These are phyloP conservation scores for Poeciliopsis infans DNA, from an alignment of 2,797 vertebrate species.

Conservation along the genomic window DNA sequence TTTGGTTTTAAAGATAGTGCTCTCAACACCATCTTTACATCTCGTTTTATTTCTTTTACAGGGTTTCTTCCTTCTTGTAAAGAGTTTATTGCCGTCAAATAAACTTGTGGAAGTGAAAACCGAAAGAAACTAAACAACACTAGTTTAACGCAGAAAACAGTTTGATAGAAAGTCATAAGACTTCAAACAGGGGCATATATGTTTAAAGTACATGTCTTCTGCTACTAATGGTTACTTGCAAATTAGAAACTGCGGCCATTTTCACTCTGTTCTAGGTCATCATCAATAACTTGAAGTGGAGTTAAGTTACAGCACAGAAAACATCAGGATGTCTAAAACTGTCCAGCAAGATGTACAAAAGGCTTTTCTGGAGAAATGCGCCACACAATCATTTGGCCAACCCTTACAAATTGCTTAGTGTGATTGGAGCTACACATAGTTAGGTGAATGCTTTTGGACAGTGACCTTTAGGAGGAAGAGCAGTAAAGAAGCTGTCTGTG, in stretches of 20 bases:
- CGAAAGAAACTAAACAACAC: neutral
- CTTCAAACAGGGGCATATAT: neutral
- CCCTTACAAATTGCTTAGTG: neutral
- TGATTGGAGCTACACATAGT: neutral
- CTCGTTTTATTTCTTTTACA: neutral
- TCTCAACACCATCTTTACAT: too few relatives aligned
- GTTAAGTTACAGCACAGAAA: neutral
- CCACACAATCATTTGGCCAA: neutral
- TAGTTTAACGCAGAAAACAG: neutral
- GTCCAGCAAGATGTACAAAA: neutral
- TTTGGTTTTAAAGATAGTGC: neutral
- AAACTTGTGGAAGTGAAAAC: neutral
- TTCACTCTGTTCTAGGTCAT: neutral
- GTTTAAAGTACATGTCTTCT: neutral
- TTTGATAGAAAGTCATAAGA: neutral
- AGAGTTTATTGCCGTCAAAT: neutral
- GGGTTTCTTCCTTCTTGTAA: neutral
- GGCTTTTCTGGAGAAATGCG: neutral
- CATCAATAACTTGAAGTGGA: neutral
- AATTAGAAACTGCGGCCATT: neutral
- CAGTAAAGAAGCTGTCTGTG: neutral
- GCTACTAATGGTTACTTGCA: neutral
- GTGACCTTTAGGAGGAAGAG: neutral
- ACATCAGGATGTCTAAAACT: neutral
- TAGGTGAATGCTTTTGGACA: neutral